Evolutionary conservation across 2,113 vertebrate genomes (phyloP).

Genomic region (Bufo gargarizans): DNA sequence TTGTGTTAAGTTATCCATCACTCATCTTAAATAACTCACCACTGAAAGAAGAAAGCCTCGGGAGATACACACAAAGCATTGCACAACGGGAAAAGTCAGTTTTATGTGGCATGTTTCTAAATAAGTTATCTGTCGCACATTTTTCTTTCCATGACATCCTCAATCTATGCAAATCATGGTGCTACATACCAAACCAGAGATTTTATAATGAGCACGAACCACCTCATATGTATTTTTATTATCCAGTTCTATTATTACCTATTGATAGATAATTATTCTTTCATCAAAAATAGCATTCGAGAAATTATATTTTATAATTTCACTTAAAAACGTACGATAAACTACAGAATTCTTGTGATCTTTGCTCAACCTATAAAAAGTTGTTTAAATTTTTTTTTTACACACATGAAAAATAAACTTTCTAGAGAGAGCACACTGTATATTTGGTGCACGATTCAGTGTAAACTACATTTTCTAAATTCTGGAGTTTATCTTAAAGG

Average conservation of each 20-base stretch:
- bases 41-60: conserved; percentile 42
- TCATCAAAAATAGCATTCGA: not conserved
- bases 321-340: not conserved
- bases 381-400: not conserved
- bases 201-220: not conserved
- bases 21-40: conserved; percentile 45
- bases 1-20: not conserved
- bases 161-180: conserved; percentile 39
- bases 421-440: not conserved
- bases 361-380: not conserved
- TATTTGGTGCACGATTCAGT: not conserved
- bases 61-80: conserved; percentile 50
- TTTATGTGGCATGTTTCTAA: conserved; percentile 36
- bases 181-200: conserved; percentile 9
- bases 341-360: not conserved
- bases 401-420: not conserved
- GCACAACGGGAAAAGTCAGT: conserved; percentile 40
- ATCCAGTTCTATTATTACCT: not conserved
- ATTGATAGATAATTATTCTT: not conserved
- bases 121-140: conserved; percentile 27
- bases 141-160: conserved; percentile 10
- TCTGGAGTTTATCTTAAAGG: not conserved
- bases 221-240: not conserved
- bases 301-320: not conserved
- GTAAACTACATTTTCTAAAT: not conserved